Evolutionary conservation across 1,140 invertebrate species (phyloP), one percentile per base, ranked within the genome.

Genomic region (Dryas iulia): DNA sequence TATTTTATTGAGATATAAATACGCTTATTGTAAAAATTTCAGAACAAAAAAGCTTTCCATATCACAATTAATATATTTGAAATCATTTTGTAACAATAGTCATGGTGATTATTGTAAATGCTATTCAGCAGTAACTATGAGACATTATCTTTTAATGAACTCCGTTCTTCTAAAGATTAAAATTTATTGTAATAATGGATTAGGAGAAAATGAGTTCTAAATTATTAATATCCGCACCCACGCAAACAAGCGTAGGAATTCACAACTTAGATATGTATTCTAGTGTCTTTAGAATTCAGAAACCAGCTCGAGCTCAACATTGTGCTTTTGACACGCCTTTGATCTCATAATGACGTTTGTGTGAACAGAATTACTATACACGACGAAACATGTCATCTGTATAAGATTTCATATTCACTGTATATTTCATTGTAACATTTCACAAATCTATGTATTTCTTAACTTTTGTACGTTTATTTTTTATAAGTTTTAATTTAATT

Each of bases 311-410:
- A 18, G 7, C 18, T 47, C 18, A 47, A 47, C 5, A 47, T 21
- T 47, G 39, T 47, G 59, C 33, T 60, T 60, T 60, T 60, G 59
- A 60, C 39, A 30, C 59, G 23, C 39, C 39, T 47, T 47, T 47
- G 14, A 25, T 14, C 33, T 60, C 35, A 39, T 30, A 60, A 60
- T 33, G 59, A 60, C 33, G 59, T 60, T 33, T 47, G 33, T 47
- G 26, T 47, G 39, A 60, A 39, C 59, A 23, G 39, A 12, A 24
- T 59, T 59, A 59, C 31, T 25, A 18, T 28, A 31, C 21, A 59
- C 1, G 39, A 47, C 8, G 30, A 7, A 31, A 31, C 30, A 31
- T 18, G 39, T 47, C 18, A 21, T 47, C 14, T 21, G 6, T 47
- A 10, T 47, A 10, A 18, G 14, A 47, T 47, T 47, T 47, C 4